These are phyloP conservation scores for Arrhopalites spinosus DNA, from an alignment of 2,888 invertebrate genomes.

Conservation along the genomic window DNA sequence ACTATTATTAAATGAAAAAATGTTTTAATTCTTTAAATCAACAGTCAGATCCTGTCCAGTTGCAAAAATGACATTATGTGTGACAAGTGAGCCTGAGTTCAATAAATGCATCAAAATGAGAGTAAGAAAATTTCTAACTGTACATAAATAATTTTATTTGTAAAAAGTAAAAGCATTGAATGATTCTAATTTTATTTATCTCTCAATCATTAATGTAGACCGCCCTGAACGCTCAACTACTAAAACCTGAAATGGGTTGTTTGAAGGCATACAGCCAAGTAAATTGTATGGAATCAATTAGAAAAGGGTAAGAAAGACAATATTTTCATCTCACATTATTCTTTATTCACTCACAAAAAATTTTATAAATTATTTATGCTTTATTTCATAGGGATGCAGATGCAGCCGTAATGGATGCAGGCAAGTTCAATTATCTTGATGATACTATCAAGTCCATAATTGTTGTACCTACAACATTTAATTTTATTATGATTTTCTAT, in stretches of 20 bases:
- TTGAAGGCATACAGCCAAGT: slow-evolving; percentile 82
- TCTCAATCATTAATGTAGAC: slow-evolving; percentile 65
- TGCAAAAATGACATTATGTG: slow-evolving; percentile 81
- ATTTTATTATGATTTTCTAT: no score
- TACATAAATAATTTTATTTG: not conserved
- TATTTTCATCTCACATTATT: not conserved
- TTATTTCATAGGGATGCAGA: slow-evolving; percentile 70
- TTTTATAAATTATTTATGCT: slow-evolving; percentile 9
- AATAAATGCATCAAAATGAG: slow-evolving; percentile 90
- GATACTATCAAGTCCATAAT: no score
- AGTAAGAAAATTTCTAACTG: slow-evolving; percentile 63
- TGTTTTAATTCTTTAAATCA: slow-evolving; percentile 58
- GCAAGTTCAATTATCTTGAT: no score
- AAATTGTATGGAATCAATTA: slow-evolving; percentile 78
- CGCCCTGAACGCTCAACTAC: slow-evolving; percentile 81
- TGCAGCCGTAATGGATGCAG: slow-evolving; percentile 86
- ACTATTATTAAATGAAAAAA: no score
- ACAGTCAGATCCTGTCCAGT: slow-evolving; percentile 80
- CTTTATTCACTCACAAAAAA: not conserved
- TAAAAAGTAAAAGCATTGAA: not conserved
- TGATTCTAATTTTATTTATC: not conserved
- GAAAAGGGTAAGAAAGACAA: slow-evolving; percentile 59
- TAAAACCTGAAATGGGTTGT: slow-evolving; percentile 81
- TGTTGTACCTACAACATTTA: no score
- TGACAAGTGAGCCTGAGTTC: slow-evolving; percentile 87